Evolutionary conservation across 2,888 invertebrate genomes (phyloP).

Genomic region (Drosophila emarginata): DNA sequence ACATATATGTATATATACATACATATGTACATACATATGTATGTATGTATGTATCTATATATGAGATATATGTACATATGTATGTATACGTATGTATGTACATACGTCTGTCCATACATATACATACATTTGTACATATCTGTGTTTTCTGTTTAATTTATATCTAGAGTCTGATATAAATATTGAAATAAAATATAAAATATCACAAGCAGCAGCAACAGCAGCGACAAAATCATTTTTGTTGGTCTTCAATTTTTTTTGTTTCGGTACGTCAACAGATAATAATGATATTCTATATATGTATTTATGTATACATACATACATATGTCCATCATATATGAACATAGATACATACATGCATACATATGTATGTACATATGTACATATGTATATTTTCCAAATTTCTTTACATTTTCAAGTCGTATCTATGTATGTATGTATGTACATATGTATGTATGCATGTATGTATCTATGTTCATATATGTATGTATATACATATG

Average conservation of each 20-base stretch:
- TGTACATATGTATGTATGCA: conserved; percentile 35
- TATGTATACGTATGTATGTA: conserved; percentile 31
- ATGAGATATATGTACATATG: conserved; percentile 27
- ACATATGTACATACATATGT: background rate
- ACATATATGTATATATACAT: conserved; percentile 27
- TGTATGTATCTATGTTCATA: conserved; percentile 9
- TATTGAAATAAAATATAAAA: conserved; percentile 68
- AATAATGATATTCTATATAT: conserved; percentile 45
- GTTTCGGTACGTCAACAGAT: conserved; percentile 71
- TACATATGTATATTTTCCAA: conserved; percentile 9
- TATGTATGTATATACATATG: conserved; percentile 21
- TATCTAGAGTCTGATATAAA: conserved; percentile 75
- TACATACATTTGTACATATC: conserved; percentile 56
- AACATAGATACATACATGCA: conserved; percentile 7
- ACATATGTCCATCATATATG: conserved; percentile 28
- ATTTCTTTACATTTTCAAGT: background rate
- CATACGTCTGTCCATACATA: conserved; percentile 22
- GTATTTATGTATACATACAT: conserved; percentile 28
- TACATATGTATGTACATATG: conserved; percentile 35
- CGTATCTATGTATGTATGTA: conserved; percentile 12
- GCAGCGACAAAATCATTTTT: conserved; percentile 34
- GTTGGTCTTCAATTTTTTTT: conserved; percentile 48
- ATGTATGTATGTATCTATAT: conserved; percentile 15
- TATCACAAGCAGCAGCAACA: conserved; percentile 37
- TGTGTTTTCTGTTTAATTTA: conserved; percentile 73